Conservation (phyloP, 2,888 invertebrate species). For the Pelosia muscerda region DNA sequence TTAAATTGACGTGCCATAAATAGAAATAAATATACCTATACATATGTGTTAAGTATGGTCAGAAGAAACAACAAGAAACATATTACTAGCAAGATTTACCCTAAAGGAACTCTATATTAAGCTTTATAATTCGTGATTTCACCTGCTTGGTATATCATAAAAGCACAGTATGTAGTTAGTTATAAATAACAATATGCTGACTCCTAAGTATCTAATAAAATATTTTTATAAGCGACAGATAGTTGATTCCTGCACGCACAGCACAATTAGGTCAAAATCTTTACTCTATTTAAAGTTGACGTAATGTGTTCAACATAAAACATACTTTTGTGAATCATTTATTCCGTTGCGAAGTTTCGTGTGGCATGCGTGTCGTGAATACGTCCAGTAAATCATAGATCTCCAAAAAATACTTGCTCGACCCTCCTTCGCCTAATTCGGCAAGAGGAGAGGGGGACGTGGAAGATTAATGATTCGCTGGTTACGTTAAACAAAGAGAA, state of each 20-base stretch:
- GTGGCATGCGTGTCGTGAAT: constrained; percentile 34
- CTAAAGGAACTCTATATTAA: neutral
- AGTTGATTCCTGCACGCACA: constrained; percentile 5
- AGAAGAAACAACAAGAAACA: no score
- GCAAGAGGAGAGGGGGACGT: constrained; percentile 25
- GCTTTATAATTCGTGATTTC: neutral
- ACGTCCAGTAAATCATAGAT: constrained; percentile 31
- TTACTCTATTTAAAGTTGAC: constrained; percentile 22
- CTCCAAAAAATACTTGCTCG: constrained; percentile 25
- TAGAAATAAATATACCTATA: no score
- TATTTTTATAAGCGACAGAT: constrained; percentile 10
- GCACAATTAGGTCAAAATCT: constrained; percentile 22
- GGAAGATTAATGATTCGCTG: constrained; percentile 46
- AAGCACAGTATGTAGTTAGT: neutral
- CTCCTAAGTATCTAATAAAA: neutral
- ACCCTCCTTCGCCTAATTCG: constrained; percentile 32
- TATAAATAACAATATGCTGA: neutral
- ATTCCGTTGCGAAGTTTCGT: constrained; percentile 26
- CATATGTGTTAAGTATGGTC: no score
- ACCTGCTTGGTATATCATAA: neutral
- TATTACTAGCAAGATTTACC: neutral
- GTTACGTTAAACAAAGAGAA: constrained; percentile 46
- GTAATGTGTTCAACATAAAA: constrained; percentile 27
- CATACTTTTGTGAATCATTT: constrained; percentile 34
- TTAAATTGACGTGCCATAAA: no score